Base-by-base conservation (phyloP, 2,797 vertebrate species). In the Cynodonichthys magdalenae region DNA sequence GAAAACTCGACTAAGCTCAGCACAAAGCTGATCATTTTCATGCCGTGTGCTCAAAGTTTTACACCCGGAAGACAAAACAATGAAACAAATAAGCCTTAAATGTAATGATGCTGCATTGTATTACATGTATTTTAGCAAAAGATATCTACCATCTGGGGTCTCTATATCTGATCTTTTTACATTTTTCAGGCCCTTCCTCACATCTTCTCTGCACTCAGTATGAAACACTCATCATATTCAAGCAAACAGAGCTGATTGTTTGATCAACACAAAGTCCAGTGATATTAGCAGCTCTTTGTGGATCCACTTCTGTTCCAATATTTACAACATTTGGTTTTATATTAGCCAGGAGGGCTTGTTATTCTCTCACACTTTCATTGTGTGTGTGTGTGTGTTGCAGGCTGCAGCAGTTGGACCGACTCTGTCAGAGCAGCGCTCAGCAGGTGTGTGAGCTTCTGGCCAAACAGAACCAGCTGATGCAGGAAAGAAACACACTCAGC, bases 371-470 rank as follows among this genome's bases (percentile, higher is more conserved):
- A 60, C 47, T 69, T 74, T 73, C 67, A 80, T 24, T 70, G 57
- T 73, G 71, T 77, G 58, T 74, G 59, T 69, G 77, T 65, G 65
- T 84, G 69, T 89, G 82, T 83, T 76, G 53, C 89, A 99, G 97
- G 90, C 92, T 99, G 81, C 90, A 92, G 84, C 95, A 98, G 91
- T 94, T 98, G 91, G 96, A 97, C 82, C 92, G 91, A 88, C 95
- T 96, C 83, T 92, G 95, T 91, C 95, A 97, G 92, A 88, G 86
- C 88, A 95, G 95, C n/a, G 95, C 95, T 69, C 95, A 94, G 93
- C 96, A 98, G 90, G 93, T 97, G 87, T 93, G 95, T 81, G 94
- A 96, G 88, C 81, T 99, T 72, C 95, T 99, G 84, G 90, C 85
- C 90, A 95, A 92, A 90, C 96, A 98, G 92, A 96, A 94, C 85